These are phyloP conservation scores for Poeciliopsis turrubarensis DNA, from an alignment of 2,113 vertebrate genomes.

Conservation along the genomic window DNA sequence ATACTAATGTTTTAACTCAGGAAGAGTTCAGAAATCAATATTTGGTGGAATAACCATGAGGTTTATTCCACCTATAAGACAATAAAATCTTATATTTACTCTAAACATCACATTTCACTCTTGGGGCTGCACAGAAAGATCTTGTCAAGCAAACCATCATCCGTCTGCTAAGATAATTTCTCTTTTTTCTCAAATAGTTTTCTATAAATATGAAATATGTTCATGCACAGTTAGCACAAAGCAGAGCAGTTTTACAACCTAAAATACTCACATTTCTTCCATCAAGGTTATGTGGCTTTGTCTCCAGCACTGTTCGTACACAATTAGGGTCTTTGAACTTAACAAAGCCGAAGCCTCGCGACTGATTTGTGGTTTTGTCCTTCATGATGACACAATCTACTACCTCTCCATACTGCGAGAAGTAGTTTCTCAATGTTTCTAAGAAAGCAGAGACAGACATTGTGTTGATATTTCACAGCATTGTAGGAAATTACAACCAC, in stretches of 20 bases:
- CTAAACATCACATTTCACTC: not conserved
- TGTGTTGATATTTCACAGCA: conserved; percentile 9
- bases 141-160: too few relatives aligned
- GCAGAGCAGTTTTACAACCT: conserved; percentile 15
- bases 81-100: not conserved
- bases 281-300: conserved; percentile 96
- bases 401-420: conserved; percentile 98
- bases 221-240: conserved; percentile 13
- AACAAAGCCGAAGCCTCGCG: conserved; percentile 98
- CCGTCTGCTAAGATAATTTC: not conserved
- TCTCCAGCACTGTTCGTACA: conserved; percentile 96
- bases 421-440: conserved; percentile 98
- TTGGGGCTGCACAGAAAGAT: not conserved
- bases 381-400: conserved; percentile 99
- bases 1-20: too few relatives aligned
- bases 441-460: conserved; percentile 53
- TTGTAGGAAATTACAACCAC: not conserved
- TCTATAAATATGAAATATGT: conserved; percentile 32
- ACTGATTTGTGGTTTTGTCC: conserved; percentile 99
- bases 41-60: too few relatives aligned
- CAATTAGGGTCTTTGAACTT: conserved; percentile 99
- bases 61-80: too few relatives aligned
- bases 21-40: too few relatives aligned
- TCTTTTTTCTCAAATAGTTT: conserved; percentile 36
- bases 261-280: conserved; percentile 94